Base-by-base conservation (phyloP, 2,797 vertebrate species). In the Lagocephalus sceleratus region DNA sequence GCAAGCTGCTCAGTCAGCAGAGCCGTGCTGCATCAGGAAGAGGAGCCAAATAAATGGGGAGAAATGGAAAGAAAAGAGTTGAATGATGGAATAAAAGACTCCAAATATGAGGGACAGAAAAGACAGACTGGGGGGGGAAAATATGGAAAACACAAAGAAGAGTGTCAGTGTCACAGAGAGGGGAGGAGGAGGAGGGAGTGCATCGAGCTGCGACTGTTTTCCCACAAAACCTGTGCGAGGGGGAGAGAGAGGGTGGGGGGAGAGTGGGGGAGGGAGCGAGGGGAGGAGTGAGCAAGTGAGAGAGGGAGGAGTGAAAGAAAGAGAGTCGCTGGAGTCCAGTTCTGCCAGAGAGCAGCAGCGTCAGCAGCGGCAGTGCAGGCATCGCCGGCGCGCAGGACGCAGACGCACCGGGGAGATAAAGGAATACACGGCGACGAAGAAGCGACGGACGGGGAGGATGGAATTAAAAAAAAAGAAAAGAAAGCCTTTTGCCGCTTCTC, bases 301-400 rank as follows among this genome's bases (percentile, higher is more conserved):
- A 78, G 60, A 63, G 66, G 54, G 70, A 54, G 15, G 68, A 5
- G 66, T 14, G 63, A 51, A 62, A 61, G 76, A 25, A 17, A n/a
- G 47, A 45, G 65, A 75, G 78, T 83, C 66, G 84, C 75, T 86
- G 75, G 79, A 68, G 81, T 85, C 81, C 76, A 80, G 84, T 87
- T 79, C 81, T 87, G 83, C 65, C 82, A 75, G 79, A 79, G 79
- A 84, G 65, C 79, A 71, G 73, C 56, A 68, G 42, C 43, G 5
- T 8, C 17, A 85, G 64, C 79, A 71, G 77, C 76, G 71, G 81
- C 71, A 66, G 45, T 48, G 54, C 50, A 66, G 73, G 73, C 81
- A 70, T 67, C 79, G 60, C 59, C 63, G 47, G 76, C 71, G 53
- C 71, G 85, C 67, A 61, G 81, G 76, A 83, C 40, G 47, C 73